Conservation (phyloP, 1,140 invertebrate species). For the Ceratina calcarata region DNA sequence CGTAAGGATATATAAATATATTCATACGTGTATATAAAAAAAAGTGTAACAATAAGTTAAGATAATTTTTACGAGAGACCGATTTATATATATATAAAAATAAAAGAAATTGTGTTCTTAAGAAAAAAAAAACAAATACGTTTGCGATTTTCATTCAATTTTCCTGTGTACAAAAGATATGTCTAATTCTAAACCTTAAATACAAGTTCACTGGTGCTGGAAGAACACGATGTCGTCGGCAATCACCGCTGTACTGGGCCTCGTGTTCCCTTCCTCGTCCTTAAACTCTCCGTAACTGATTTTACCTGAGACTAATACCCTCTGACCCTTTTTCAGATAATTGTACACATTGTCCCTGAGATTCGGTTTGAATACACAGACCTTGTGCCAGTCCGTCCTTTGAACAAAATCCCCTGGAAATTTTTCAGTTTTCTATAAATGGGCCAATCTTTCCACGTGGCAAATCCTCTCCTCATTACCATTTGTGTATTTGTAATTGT, state of each 20-base stretch:
- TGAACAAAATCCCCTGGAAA: constrained; percentile 87
- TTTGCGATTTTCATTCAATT: neutral
- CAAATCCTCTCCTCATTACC: constrained; percentile 74
- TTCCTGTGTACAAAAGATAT: constrained; percentile 3
- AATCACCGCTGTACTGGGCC: constrained; percentile 88
- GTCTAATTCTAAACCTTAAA: too few relatives aligned
- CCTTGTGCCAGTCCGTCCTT: constrained; percentile 94
- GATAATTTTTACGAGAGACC: constrained; percentile 60
- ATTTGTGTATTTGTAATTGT: constrained; percentile 86
- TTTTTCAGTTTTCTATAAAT: neutral
- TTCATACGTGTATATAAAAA: constrained; percentile 20
- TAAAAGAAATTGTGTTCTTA: constrained; percentile 46
- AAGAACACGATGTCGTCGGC: constrained; percentile 95
- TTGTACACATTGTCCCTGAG: constrained; percentile 89
- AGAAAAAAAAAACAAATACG: neutral
- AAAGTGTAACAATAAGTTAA: constrained; percentile 58
- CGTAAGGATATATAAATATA: constrained; percentile 10
- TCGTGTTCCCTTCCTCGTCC: constrained; percentile 87
- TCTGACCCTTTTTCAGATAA: constrained; percentile 92
- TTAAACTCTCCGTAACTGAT: constrained; percentile 93
- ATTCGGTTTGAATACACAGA: constrained; percentile 92
- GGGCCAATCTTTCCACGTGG: neutral
- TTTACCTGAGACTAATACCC: constrained; percentile 90
- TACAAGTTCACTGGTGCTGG: constrained; percentile 22
- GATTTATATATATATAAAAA: constrained; percentile 56